These are phyloP conservation scores for Caenorhabditis remanei DNA, from an alignment of 1,140 invertebrate genomes.

Conservation along the genomic window DNA sequence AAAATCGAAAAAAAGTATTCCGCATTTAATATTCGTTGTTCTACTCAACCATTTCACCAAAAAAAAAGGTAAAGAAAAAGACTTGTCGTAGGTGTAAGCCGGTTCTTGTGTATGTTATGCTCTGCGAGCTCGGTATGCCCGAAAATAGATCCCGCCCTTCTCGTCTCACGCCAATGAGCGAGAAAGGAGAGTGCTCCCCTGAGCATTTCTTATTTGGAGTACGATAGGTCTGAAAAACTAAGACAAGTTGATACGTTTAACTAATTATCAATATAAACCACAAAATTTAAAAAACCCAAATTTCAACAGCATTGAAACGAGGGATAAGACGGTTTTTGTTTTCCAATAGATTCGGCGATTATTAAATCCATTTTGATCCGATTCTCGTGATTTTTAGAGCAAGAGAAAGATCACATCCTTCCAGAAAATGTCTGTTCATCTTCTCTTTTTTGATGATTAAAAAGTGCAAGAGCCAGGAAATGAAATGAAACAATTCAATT, in stretches of 20 bases:
- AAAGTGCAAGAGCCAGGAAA: constrained; percentile 4
- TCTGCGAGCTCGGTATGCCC: constrained; percentile 21
- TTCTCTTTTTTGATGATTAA: background rate
- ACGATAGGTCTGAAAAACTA: constrained; percentile 25
- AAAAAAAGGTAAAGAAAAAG: background rate
- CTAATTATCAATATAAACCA: background rate
- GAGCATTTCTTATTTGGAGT: constrained; percentile 36
- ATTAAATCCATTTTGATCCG: constrained; percentile 30
- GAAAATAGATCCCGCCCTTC: constrained; percentile 43
- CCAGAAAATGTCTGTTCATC: background rate
- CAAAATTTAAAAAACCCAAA: background rate
- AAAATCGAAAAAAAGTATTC: constrained; percentile 18
- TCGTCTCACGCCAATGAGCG: constrained; percentile 43
- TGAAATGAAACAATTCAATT: constrained; percentile 20
- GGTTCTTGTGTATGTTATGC: constrained; percentile 55
- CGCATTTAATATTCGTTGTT: constrained; percentile 14
- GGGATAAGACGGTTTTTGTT: background rate
- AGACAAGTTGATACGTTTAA: background rate
- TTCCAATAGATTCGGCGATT: background rate
- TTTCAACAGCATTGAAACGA: background rate
- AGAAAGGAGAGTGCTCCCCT: background rate
- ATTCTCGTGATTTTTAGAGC: constrained; percentile 21
- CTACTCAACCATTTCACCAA: background rate
- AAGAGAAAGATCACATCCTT: background rate
- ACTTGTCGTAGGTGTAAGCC: background rate